These are phyloP conservation scores for Diorhabda elongata DNA, from an alignment of 1,140 invertebrate genomes.

Conservation along the genomic window DNA sequence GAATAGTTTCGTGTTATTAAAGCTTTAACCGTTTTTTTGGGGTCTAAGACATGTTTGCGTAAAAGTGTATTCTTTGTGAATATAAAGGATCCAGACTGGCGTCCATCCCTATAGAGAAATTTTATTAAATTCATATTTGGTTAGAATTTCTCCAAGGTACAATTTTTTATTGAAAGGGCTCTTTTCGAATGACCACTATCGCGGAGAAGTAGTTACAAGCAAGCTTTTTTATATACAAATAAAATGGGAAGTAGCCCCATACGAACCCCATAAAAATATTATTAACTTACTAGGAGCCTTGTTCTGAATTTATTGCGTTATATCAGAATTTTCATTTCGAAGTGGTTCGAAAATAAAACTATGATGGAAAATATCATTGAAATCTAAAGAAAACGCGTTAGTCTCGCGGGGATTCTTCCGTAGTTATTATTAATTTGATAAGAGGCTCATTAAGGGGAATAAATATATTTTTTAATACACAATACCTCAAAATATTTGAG, in stretches of 20 bases:
- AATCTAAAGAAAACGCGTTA: too few species aligned
- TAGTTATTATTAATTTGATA: too few species aligned
- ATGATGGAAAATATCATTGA: too few species aligned
- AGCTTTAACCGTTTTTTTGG: slow-evolving; percentile 5
- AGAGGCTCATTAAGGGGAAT: too few species aligned
- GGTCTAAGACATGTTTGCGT: neutral
- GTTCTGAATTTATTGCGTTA: neutral
- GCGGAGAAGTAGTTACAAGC: neutral
- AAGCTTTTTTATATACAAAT: neutral
- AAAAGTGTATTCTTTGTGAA: neutral
- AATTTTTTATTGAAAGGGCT: slow-evolving; percentile 10
- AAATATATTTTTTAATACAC: too few species aligned
- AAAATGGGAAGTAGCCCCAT: too few species aligned
- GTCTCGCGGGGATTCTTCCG: too few species aligned
- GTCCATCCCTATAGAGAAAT: neutral
- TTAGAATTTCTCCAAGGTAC: slow-evolving; percentile 6
- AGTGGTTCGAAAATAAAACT: too few species aligned
- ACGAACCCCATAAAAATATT: too few species aligned
- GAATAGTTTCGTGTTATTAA: slow-evolving; percentile 13
- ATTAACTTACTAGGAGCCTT: neutral
- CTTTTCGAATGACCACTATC: neutral
- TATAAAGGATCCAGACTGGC: neutral
- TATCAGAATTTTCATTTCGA: too few species aligned
- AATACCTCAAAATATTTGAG: too few species aligned
- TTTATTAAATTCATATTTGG: slow-evolving; percentile 17